These are phyloP conservation scores for Drosophila pectinifera DNA, from an alignment of 1,140 invertebrate genomes.

Conservation along the genomic window DNA sequence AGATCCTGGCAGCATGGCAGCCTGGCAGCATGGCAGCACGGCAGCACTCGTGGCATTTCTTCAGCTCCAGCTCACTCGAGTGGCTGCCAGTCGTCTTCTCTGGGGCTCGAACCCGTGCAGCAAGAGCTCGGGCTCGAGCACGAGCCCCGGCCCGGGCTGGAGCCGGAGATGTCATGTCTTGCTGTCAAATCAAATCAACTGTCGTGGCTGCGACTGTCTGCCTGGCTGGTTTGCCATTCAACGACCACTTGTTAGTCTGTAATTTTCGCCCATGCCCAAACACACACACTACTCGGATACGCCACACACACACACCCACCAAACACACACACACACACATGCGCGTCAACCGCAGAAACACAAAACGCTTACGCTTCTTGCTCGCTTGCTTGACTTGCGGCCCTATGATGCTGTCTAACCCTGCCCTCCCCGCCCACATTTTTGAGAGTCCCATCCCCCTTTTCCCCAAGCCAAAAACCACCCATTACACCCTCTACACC, in stretches of 20 bases:
- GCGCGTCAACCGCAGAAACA: slow-evolving; percentile 68
- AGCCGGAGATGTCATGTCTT: slow-evolving; percentile 80
- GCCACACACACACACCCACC: neutral
- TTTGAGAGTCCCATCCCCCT: neutral
- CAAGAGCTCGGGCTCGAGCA: slow-evolving; percentile 53
- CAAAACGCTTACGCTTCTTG: slow-evolving; percentile 77
- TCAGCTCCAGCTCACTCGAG: slow-evolving; percentile 71
- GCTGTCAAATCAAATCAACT: slow-evolving; percentile 82
- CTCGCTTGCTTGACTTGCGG: slow-evolving; percentile 42
- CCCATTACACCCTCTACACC: neutral
- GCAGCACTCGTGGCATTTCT: slow-evolving; percentile 62
- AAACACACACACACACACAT: slow-evolving; percentile 29
- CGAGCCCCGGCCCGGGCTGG: no score
- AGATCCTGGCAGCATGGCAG: slow-evolving; percentile 31
- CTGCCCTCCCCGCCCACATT: slow-evolving; percentile 4
- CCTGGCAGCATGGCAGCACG: neutral
- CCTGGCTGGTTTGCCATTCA: slow-evolving; percentile 79
- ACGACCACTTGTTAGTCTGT: slow-evolving; percentile 83
- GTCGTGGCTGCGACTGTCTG: slow-evolving; percentile 73
- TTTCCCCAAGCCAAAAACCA: slow-evolving; percentile 1
- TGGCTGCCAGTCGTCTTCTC: slow-evolving; percentile 31
- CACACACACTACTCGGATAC: slow-evolving; percentile 14
- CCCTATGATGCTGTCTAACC: slow-evolving; percentile 21
- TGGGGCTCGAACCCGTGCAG: slow-evolving; percentile 28
- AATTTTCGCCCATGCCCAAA: slow-evolving; percentile 64